Conservation (phyloP, 2,797 vertebrate species). For the Antennarius maculatus region DNA sequence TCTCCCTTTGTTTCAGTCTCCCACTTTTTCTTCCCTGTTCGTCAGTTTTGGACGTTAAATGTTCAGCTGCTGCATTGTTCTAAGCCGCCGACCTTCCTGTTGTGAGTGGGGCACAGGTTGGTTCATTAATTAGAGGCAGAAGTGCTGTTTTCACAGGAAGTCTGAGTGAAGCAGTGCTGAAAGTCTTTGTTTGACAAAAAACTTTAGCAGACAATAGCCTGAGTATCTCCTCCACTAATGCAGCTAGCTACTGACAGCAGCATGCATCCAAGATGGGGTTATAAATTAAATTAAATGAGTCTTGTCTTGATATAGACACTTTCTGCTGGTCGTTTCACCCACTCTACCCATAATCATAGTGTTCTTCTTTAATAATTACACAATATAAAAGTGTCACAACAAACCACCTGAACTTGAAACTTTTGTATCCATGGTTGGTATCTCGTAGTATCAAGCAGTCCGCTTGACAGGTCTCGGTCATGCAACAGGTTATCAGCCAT, state of each 20-base stretch:
- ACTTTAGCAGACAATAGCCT: conserved; percentile 59
- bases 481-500: too few relatives aligned
- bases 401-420: too few relatives aligned
- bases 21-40: conserved; percentile 36
- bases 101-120: conserved; percentile 59
- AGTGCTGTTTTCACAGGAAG: conserved; percentile 74
- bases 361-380: background rate
- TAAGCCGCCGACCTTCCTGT: conserved; percentile 78
- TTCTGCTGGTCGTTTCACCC: background rate
- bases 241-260: background rate
- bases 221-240: conserved; percentile 27
- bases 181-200: conserved; percentile 60
- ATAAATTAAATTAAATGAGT: background rate
- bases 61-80: conserved; percentile 79
- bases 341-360: background rate
- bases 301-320: background rate
- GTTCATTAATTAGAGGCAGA: conserved; percentile 75
- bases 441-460: too few relatives aligned
- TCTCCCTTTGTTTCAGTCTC: conserved; percentile 55
- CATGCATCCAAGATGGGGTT: too few relatives aligned
- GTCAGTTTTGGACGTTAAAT: conserved; percentile 33
- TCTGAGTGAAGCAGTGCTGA: conserved; percentile 46
- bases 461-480: too few relatives aligned
- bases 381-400: too few relatives aligned
- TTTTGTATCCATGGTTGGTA: too few relatives aligned